phyloP scores from a whole-genome alignment of 2,888 invertebrate genomes.

The Rhimphoctona megacephalus region DNA sequence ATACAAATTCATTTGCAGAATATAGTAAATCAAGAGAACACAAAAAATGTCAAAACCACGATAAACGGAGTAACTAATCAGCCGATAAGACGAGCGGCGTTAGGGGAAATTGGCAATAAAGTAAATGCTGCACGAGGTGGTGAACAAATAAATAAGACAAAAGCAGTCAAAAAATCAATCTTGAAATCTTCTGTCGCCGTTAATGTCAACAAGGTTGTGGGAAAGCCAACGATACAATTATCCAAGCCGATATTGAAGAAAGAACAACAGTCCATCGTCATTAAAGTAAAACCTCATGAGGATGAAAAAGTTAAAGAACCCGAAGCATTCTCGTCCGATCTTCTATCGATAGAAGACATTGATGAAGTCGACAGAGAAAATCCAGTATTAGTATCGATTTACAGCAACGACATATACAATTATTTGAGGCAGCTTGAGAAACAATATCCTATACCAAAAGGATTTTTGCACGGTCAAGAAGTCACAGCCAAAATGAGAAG shows the following conservation, averaged over 20 bases:
- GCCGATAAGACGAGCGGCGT: conserved; percentile 83
- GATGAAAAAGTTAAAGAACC: conserved; percentile 66
- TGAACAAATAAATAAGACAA: conserved; percentile 74
- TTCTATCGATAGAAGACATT: conserved; percentile 88
- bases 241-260: conserved; percentile 74
- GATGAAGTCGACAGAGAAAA: conserved; percentile 91
- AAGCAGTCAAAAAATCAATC: conserved; percentile 25
- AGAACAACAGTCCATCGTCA: conserved; percentile 50
- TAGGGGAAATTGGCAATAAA: conserved; percentile 86
- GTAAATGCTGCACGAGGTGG: conserved; percentile 83
- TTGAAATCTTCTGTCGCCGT: background rate
- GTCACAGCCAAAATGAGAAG: conserved; percentile 94
- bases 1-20: conserved; percentile 72
- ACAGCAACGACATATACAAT: conserved; percentile 95
- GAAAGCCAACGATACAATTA: conserved; percentile 75
- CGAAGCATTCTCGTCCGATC: conserved; percentile 79
- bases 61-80: conserved; percentile 65
- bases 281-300: conserved; percentile 19
- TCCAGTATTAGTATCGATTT: conserved; percentile 92
- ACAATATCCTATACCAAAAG: conserved; percentile 88
- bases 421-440: conserved; percentile 92
- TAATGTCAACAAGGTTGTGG: conserved; percentile 67
- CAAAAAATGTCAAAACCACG: conserved; percentile 76
- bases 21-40: conserved; percentile 81
- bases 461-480: conserved; percentile 90